Conservation (phyloP, 2,113 vertebrate species). For the Rafetus swinhoei region DNA sequence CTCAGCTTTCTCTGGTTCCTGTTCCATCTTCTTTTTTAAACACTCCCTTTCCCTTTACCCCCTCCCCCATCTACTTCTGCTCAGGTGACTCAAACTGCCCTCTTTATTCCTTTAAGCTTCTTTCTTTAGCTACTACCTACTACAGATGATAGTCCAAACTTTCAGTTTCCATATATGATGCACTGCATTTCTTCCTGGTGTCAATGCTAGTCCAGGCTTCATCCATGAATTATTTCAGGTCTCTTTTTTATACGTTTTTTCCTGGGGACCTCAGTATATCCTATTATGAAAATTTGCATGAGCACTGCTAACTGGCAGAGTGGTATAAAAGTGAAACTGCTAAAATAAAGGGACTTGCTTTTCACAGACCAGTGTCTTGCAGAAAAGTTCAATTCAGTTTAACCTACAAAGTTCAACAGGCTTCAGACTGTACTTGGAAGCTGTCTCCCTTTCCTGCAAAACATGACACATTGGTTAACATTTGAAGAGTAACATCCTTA, state of each 20-base stretch:
- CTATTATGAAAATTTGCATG: not conserved
- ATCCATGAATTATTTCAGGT: not conserved
- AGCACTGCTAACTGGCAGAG: not conserved
- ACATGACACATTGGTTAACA: not conserved
- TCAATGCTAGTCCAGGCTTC: not conserved
- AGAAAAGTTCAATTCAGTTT: not conserved
- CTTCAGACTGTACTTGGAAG: not conserved
- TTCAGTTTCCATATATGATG: not conserved
- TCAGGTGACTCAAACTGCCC: not conserved
- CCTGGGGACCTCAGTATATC: accelerated
- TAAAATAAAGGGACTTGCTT: not conserved
- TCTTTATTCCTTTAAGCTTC: slow-evolving; percentile 33
- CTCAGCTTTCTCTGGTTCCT: not conserved
- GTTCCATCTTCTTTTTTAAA: not conserved
- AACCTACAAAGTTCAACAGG: not conserved
- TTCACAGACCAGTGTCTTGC: not conserved
- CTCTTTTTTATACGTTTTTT: accelerated
- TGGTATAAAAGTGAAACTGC: not conserved
- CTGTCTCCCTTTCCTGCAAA: slow-evolving; percentile 6
- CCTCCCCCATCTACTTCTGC: not conserved
- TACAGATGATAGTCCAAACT: not conserved
- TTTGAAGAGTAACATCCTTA: slow-evolving; percentile 6
- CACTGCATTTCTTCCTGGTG: not conserved
- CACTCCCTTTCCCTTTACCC: no score
- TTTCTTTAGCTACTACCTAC: not conserved